These are phyloP conservation scores for Tauraco erythrolophus DNA, from an alignment of 2,113 vertebrate species.

Conservation along the genomic window DNA sequence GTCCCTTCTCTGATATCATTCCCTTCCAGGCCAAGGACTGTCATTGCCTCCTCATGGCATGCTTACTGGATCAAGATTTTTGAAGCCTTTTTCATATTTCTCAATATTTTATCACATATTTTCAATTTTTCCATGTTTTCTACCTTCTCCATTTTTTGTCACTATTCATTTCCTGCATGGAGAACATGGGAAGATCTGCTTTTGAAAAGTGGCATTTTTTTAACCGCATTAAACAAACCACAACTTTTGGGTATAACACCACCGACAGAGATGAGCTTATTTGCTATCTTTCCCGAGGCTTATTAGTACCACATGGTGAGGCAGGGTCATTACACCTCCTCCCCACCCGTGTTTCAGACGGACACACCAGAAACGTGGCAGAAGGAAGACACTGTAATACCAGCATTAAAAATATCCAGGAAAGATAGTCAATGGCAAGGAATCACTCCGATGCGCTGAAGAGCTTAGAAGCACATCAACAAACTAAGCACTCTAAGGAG, in stretches of 20 bases:
- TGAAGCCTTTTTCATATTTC: background rate
- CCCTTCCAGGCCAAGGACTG: background rate
- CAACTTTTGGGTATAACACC: background rate
- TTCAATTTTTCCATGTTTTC: background rate
- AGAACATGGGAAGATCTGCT: too few species aligned
- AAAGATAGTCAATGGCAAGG: background rate
- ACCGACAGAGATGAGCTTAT: background rate
- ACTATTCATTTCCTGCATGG: background rate
- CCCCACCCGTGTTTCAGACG: too few species aligned
- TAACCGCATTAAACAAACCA: background rate
- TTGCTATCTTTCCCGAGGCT: background rate
- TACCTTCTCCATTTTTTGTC: background rate
- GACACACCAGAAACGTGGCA: too few species aligned
- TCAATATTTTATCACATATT: background rate
- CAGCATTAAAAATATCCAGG: too few species aligned
- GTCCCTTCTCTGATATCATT: background rate
- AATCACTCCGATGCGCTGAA: background rate
- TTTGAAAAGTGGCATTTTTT: background rate
- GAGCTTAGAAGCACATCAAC: background rate
- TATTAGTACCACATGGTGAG: too few species aligned
- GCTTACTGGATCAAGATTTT: background rate
- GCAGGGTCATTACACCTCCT: too few species aligned
- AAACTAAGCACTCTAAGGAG: background rate
- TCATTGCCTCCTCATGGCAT: background rate
- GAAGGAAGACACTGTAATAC: too few species aligned